Percentiles rank a stretch among this genome's conserved stretches.
Conservation (phyloP, 64 coral and sea anemone genomes). For the Actinia equina region DNA sequence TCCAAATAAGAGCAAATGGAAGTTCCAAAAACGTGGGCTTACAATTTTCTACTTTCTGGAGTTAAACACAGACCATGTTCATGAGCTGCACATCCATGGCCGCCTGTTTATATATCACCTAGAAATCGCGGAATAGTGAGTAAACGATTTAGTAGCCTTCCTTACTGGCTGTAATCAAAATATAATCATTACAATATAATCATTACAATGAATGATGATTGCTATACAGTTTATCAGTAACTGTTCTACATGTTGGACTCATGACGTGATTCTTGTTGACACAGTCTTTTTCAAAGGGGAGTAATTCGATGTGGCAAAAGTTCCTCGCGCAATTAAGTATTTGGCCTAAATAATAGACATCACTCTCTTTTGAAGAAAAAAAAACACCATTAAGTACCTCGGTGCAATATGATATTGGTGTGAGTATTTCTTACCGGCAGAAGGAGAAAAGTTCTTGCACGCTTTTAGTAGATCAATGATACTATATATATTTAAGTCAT, state of each 20-base stretch:
- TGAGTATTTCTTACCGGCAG: slow-evolving; percentile 1
- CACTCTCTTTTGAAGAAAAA: background rate
- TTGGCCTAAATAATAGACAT: background rate
- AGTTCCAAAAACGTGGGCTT: background rate
- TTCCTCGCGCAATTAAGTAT: background rate
- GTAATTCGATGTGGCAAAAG: background rate
- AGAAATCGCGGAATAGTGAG: no score
- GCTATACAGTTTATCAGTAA: background rate
- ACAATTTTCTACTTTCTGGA: background rate
- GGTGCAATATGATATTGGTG: background rate
- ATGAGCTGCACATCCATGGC: no score
- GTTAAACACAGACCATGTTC: no score
- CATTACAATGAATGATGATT: background rate
- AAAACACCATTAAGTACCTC: background rate
- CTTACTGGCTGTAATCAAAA: background rate
- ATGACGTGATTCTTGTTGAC: background rate
- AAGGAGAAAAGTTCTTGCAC: background rate
- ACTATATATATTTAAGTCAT: background rate
- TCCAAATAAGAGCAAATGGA: no score
- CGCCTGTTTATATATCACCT: no score
- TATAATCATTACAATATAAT: background rate
- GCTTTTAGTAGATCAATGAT: slow-evolving; percentile 7
- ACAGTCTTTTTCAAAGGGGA: background rate
- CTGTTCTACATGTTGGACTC: background rate
- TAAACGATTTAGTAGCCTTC: background rate